Conservation (phyloP, 2,888 invertebrate genomes). For the Cremastobaeus sp. region DNA sequence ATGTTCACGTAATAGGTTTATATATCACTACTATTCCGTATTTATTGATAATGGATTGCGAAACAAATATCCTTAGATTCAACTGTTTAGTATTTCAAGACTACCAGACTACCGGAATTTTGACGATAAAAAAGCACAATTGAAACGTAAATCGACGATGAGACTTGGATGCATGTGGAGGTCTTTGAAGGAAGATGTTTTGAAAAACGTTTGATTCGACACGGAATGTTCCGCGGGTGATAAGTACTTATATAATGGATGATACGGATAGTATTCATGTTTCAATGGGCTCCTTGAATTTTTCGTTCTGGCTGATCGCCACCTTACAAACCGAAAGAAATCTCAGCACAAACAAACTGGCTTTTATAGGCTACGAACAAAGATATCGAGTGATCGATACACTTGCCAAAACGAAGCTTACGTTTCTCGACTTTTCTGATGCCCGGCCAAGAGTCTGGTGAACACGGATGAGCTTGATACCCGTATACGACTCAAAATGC, state of each 20-base stretch:
- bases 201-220: slow-evolving; percentile 44
- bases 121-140: too few species aligned
- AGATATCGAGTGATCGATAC: slow-evolving; percentile 73
- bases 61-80: too few species aligned
- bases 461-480: slow-evolving; percentile 63
- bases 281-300: slow-evolving; percentile 54
- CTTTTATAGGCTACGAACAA: slow-evolving; percentile 63
- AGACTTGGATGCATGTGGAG: too few species aligned
- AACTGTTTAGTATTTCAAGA: too few species aligned
- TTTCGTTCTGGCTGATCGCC: slow-evolving; percentile 70
- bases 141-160: too few species aligned
- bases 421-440: slow-evolving; percentile 72
- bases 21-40: too few species aligned
- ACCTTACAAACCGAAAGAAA: slow-evolving; percentile 65
- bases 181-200: slow-evolving; percentile 12
- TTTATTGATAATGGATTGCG: too few species aligned
- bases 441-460: slow-evolving; percentile 67
- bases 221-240: slow-evolving; percentile 27
- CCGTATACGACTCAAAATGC: slow-evolving; percentile 65
- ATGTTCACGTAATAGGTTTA: slow-evolving; percentile 21
- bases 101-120: too few species aligned
- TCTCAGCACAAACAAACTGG: slow-evolving; percentile 68
- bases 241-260: slow-evolving; percentile 48
- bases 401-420: slow-evolving; percentile 69
- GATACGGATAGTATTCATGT: slow-evolving; percentile 49